Percentiles rank a stretch among this genome's conserved stretches.
Evolutionary conservation across 2,113 vertebrate genomes (phyloP).

Genomic region (Climacteris rufus): DNA sequence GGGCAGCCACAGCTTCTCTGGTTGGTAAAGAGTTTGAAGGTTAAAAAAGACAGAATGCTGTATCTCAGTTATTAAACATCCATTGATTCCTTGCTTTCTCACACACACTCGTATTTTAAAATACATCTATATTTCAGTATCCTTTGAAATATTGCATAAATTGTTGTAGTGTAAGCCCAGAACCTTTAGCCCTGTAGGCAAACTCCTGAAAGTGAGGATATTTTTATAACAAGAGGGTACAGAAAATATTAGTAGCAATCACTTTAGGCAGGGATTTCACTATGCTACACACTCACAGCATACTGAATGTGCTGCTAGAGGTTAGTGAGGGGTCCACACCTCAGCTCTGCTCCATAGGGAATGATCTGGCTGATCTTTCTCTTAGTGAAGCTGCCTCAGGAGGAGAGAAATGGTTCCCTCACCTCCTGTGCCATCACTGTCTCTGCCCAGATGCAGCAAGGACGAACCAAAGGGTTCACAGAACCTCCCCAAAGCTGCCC

Average conservation of each 20-base stretch:
- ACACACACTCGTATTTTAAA: background rate
- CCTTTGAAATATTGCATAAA: background rate
- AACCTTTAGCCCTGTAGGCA: background rate
- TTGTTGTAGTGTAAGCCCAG: background rate
- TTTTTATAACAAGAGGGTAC: background rate
- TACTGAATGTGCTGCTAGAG: background rate
- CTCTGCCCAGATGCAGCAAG: background rate
- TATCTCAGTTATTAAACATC: background rate
- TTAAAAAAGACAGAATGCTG: background rate
- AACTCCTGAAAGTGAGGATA: background rate
- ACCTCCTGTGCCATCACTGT: background rate
- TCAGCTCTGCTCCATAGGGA: background rate
- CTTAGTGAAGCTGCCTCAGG: background rate
- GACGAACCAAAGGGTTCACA: background rate
- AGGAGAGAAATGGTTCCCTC: background rate
- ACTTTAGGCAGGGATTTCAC: background rate
- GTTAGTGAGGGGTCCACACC: background rate
- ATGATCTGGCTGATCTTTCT: background rate
- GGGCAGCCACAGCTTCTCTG: background rate
- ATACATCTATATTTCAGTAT: background rate
- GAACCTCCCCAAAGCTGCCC: background rate
- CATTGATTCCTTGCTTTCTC: background rate
- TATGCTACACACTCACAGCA: background rate
- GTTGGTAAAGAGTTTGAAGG: background rate
- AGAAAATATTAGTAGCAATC: background rate